Base-by-base conservation (phyloP, 2,113 vertebrate genomes). In the Tragelaphus imberbis region DNA sequence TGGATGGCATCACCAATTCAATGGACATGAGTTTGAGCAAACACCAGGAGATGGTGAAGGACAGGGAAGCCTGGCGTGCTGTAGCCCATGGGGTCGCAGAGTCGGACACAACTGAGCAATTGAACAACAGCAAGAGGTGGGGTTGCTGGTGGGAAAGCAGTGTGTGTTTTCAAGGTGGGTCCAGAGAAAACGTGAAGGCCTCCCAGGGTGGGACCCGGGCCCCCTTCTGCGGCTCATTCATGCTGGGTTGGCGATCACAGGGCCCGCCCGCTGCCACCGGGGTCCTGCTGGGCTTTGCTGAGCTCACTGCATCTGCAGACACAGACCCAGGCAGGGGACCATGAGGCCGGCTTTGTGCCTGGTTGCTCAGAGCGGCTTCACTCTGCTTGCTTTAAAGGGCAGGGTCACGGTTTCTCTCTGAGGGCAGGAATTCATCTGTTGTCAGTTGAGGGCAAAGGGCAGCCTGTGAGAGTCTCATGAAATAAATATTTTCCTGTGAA, bases 401-500 rank as follows among this genome's bases (percentile, higher is more conserved):
- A 15, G 49, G 58, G 87, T 94, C 96, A 47, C 16, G 14, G 51
- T 55, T 59, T 92, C 77, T 89, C 30, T 85, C 90, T 56, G 40
- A 1, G 13, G 49, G 7, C 56, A 93, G 49, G 80, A 91, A 85
- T 85, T 87, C 77, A 36, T 61, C 81, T 94, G 85, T 77, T 90
- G 77, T 53, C 68, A 19, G 77, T 51, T n/a, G 75, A 95, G 90
- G 94, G 65, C 94, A 88, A 23, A 95, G 81, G 71, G 49, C 59
- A 86, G 75, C 81, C 90, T 47, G 49, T 10, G 44, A n/a, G 30
- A 75, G 79, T 87, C 87, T 82, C 94, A 61, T 77, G 85, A 88
- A 92, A 93, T 95, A 93, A 96, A 90, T 82, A 65, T 92, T 95
- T 96, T 84, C 84, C 81, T 96, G 63, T 47, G 77, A 95, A 87